Evolutionary conservation across 2,797 vertebrate genomes (phyloP).

Genomic region (Danio choprae): DNA sequence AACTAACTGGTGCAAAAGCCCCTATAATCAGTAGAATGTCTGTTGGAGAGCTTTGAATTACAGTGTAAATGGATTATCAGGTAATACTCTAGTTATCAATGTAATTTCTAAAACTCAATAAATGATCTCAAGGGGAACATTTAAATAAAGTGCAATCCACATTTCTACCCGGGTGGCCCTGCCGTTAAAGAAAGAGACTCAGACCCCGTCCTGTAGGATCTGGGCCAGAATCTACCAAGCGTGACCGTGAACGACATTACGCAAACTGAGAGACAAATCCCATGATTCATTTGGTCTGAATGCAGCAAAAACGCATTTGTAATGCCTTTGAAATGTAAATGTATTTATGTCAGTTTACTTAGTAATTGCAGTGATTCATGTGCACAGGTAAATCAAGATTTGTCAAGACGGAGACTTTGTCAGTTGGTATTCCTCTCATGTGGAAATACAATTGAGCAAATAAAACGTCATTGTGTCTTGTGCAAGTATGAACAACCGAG

Average conservation of each 20-base stretch:
- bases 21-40: too few relatives aligned
- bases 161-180: background rate
- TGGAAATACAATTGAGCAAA: conserved; percentile 27
- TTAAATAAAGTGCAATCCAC: background rate
- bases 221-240: background rate
- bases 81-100: too few relatives aligned
- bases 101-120: too few relatives aligned
- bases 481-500: conserved; percentile 35
- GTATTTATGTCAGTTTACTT: conserved; percentile 3
- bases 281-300: conserved; percentile 22
- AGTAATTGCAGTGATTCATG: conserved; percentile 25
- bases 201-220: background rate
- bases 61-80: too few relatives aligned
- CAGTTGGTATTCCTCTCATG: conserved; percentile 32
- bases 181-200: conserved; percentile 5
- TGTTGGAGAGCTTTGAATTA: too few relatives aligned
- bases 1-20: too few relatives aligned
- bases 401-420: conserved; percentile 16
- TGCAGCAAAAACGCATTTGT: conserved; percentile 2
- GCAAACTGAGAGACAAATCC: conserved; percentile 15
- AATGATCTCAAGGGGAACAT: background rate
- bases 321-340: conserved; percentile 23
- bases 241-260: background rate
- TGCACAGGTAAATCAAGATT: conserved; percentile 27
- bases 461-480: conserved; percentile 12